phyloP scores from a whole-genome alignment of 2,797 vertebrate genomes.

The Coluber constrictor region DNA sequence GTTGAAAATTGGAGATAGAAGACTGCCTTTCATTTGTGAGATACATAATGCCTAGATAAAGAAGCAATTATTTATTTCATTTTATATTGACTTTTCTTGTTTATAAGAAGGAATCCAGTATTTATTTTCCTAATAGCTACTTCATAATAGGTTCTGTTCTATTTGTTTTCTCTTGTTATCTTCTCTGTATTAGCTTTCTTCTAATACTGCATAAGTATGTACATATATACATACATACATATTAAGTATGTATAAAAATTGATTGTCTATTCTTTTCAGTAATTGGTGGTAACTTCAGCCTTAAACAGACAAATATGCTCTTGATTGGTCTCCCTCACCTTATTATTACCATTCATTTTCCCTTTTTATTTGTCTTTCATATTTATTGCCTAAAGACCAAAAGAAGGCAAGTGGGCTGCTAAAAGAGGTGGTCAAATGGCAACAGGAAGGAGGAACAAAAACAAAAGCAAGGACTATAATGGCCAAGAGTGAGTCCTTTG shows the following conservation, averaged over 20 bases:
- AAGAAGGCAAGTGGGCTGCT: not conserved
- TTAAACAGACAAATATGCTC: not conserved
- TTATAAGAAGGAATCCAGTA: conserved; percentile 2
- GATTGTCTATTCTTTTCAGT: not conserved
- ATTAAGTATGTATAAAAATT: not conserved
- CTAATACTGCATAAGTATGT: not conserved
- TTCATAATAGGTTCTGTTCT: not conserved
- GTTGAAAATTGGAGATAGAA: not conserved
- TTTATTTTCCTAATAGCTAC: conserved; percentile 20
- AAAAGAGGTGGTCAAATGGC: not conserved
- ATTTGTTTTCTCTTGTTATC: not conserved
- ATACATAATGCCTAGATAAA: not conserved
- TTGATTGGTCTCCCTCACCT: not conserved
- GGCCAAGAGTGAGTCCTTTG: not conserved
- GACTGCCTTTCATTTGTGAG: not conserved
- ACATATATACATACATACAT: not conserved
- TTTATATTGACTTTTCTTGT: conserved; percentile 21
- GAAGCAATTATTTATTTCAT: conserved; percentile 6
- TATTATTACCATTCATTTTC: not conserved
- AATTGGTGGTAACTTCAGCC: not conserved
- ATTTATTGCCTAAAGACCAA: not conserved
- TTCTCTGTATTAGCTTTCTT: not conserved
- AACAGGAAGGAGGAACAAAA: not conserved
- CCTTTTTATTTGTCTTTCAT: not conserved
- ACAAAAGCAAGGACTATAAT: not conserved